These are phyloP conservation scores for Mormyrus proboscirostris DNA, from an alignment of 2,797 vertebrate genomes.

Conservation along the genomic window DNA sequence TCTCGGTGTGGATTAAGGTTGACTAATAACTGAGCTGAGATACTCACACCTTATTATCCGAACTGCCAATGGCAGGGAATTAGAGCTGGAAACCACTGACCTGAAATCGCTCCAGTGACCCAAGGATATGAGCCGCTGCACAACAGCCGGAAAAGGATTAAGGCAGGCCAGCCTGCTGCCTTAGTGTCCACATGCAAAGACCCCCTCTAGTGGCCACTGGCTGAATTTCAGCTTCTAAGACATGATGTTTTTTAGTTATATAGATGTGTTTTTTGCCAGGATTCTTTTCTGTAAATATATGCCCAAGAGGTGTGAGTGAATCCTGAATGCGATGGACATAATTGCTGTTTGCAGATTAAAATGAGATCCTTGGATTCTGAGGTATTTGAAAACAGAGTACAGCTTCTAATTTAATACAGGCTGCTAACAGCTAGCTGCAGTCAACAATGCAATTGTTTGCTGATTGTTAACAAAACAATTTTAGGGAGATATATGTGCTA, in stretches of 20 bases:
- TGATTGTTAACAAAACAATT: not conserved
- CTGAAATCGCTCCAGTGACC: conserved; percentile 31
- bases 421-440: conserved; percentile 8
- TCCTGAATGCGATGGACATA: conserved; percentile 27
- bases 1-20: conserved; percentile 24
- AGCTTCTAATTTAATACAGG: conserved; percentile 26
- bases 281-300: conserved; percentile 21
- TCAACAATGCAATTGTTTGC: conserved; percentile 3
- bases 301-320: conserved; percentile 15
- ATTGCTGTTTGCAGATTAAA: conserved; percentile 43
- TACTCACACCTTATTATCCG: conserved; percentile 34
- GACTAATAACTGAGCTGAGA: conserved; percentile 30
- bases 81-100: conserved; percentile 34
- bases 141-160: conserved; percentile 31
- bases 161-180: conserved; percentile 21
- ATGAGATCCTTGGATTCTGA: conserved; percentile 43
- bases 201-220: conserved; percentile 44
- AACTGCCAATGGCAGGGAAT: conserved; percentile 31
- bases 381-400: conserved; percentile 29
- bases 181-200: conserved; percentile 35
- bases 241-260: conserved; percentile 6
- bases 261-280: conserved; percentile 18
- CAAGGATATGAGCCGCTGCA: conserved; percentile 26
- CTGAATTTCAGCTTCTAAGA: conserved; percentile 25
- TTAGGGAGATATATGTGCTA: not conserved